A percentile compares a stretch with the other conserved stretches of the same genome.
Evolutionary conservation across 2,888 invertebrate genomes (phyloP).

Genomic region (Lycocerus yunnanus): DNA sequence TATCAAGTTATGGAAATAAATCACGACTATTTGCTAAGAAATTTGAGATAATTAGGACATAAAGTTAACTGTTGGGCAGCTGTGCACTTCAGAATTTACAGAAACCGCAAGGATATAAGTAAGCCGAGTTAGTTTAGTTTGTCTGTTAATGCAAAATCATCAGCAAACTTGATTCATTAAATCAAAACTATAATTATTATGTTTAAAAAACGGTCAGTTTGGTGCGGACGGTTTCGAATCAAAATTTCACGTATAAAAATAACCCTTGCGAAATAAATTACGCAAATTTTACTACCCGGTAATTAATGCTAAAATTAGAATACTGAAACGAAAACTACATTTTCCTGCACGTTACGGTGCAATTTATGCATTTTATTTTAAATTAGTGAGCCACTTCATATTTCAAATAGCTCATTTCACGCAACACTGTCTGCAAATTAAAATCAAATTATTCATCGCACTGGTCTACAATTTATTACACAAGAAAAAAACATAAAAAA

Average conservation of each 20-base stretch:
- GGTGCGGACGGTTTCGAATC: not conserved
- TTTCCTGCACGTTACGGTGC: not conserved
- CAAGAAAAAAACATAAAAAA: not conserved
- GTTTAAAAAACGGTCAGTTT: not conserved
- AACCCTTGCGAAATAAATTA: not conserved
- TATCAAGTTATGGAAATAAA: conserved; percentile 6
- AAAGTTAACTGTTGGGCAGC: conserved; percentile 16
- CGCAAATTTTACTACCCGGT: not conserved
- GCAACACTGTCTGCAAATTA: not conserved
- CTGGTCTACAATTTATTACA: not conserved
- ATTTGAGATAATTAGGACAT: conserved; percentile 10
- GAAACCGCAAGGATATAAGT: conserved; percentile 18
- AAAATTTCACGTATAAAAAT: not conserved
- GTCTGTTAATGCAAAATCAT: conserved; percentile 6
- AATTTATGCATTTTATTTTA: not conserved
- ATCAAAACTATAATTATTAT: conserved; percentile 1
- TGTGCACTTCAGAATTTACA: conserved; percentile 20
- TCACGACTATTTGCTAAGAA: not conserved
- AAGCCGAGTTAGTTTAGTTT: conserved; percentile 2
- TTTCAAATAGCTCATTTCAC: not conserved
- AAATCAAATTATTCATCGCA: not conserved
- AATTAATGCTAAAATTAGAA: not conserved
- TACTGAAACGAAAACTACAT: not conserved
- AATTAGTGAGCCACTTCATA: not conserved
- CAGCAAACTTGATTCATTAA: conserved; percentile 12